A percentile compares a stretch with the other conserved stretches of the same genome.
phyloP scores from a whole-genome alignment of 2,888 invertebrate genomes.

The Lithodes maja region DNA sequence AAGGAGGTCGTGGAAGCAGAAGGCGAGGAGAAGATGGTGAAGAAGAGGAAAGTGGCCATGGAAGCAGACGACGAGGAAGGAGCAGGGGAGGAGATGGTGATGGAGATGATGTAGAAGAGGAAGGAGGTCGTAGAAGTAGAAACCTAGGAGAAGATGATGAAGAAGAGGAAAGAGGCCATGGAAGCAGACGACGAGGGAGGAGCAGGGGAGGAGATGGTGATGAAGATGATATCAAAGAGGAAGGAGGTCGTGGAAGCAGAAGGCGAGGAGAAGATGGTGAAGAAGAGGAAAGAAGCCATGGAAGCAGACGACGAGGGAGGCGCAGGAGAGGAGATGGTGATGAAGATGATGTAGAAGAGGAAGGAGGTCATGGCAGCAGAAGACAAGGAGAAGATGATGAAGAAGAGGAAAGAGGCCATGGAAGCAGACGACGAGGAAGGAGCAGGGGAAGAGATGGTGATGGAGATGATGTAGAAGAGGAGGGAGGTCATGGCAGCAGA shows the following conservation, averaged over 20 bases:
- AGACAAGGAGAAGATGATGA: conserved; percentile 6
- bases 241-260: not conserved
- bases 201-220: not conserved
- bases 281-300: conserved; percentile 3
- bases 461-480: not conserved
- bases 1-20: not conserved
- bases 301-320: not conserved
- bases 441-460: not conserved
- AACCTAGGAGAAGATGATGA: not conserved
- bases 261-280: not conserved
- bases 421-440: not conserved
- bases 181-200: not conserved
- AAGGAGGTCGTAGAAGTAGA: not conserved
- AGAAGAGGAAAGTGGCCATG: conserved; percentile 8
- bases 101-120: not conserved
- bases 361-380: not conserved
- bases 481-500: too few relatives aligned
- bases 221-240: not conserved
- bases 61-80: not conserved
- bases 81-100: not conserved
- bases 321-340: not conserved
- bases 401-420: conserved; percentile 8
- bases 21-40: not conserved
- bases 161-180: conserved; percentile 8
- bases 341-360: not conserved